phyloP scores from a whole-genome alignment of 2,113 vertebrate genomes.

The Cyanocitta stelleri region DNA sequence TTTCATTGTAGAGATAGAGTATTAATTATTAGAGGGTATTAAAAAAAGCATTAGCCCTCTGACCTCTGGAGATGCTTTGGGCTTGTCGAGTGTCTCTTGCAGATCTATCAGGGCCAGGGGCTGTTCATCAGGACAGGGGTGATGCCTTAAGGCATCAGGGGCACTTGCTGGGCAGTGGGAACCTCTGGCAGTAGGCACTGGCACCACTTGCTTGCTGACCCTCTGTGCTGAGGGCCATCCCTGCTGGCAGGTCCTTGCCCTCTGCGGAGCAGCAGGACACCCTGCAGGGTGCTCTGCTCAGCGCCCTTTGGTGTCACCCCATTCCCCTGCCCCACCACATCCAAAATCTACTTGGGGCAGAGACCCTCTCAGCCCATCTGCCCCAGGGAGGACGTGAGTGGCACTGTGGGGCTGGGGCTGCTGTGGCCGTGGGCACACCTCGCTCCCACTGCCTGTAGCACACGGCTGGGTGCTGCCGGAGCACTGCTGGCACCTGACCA shows the following conservation, averaged over 20 bases:
- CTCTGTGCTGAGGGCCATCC: too few relatives aligned
- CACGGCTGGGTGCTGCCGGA: fast-evolving
- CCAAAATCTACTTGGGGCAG: background rate
- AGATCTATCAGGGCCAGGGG: fast-evolving
- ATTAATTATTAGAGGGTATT: conserved; percentile 45
- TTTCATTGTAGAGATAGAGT: conserved; percentile 38
- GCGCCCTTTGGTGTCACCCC: background rate
- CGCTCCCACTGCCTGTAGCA: fast-evolving
- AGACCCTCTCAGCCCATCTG: fast-evolving
- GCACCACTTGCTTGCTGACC: fast-evolving
- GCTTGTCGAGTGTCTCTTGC: background rate
- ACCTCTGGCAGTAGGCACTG: background rate
- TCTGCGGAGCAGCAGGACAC: background rate
- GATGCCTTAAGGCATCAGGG: background rate
- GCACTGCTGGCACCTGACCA: fast-evolving
- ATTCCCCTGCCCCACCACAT: background rate
- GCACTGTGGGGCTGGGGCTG: background rate
- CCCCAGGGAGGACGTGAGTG: background rate
- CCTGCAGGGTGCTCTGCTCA: background rate
- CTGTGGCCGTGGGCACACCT: background rate
- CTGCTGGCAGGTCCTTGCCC: background rate
- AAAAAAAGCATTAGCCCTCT: conserved; percentile 17
- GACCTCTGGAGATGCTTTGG: background rate
- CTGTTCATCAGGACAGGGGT: background rate
- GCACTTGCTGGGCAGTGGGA: background rate